phyloP scores from a whole-genome alignment of 2,888 invertebrate species.

The Ornithoptera alexandrae region DNA sequence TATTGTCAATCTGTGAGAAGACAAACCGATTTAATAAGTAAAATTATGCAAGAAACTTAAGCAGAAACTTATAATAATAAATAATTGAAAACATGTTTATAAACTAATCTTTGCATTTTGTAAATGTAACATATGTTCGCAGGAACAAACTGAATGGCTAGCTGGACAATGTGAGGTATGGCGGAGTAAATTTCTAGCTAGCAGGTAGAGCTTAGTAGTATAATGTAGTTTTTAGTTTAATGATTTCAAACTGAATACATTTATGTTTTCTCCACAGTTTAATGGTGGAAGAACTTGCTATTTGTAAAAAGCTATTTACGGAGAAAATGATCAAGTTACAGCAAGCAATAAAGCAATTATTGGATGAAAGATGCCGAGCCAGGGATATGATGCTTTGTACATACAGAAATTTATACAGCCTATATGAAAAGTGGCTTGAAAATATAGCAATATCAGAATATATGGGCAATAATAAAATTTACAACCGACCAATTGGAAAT shows the following conservation, averaged over 20 bases:
- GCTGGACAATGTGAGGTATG: constrained; percentile 97
- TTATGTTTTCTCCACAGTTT: constrained; percentile 79
- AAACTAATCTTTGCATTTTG: background rate
- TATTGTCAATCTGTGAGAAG: too few relatives aligned
- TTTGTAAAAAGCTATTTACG: constrained; percentile 89
- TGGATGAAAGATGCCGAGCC: constrained; percentile 85
- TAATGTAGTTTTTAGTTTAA: background rate
- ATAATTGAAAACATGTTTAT: background rate
- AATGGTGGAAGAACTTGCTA: constrained; percentile 94
- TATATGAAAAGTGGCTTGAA: constrained; percentile 73
- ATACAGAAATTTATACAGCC: constrained; percentile 79
- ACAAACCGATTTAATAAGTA: too few relatives aligned
- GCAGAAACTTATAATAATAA: too few relatives aligned
- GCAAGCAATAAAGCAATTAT: constrained; percentile 83
- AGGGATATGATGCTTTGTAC: constrained; percentile 82
- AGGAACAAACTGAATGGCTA: constrained; percentile 94
- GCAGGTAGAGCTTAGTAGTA: constrained; percentile 80
- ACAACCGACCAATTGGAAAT: constrained; percentile 72
- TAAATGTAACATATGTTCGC: constrained; percentile 3
- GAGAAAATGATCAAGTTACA: constrained; percentile 85
- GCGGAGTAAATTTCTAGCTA: constrained; percentile 97
- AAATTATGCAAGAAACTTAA: too few relatives aligned
- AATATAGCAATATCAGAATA: constrained; percentile 70
- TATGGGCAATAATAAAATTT: constrained; percentile 56
- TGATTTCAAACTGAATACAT: background rate